Base-by-base conservation (phyloP, 1,140 invertebrate genomes). In the Drosophila bipectinata region DNA sequence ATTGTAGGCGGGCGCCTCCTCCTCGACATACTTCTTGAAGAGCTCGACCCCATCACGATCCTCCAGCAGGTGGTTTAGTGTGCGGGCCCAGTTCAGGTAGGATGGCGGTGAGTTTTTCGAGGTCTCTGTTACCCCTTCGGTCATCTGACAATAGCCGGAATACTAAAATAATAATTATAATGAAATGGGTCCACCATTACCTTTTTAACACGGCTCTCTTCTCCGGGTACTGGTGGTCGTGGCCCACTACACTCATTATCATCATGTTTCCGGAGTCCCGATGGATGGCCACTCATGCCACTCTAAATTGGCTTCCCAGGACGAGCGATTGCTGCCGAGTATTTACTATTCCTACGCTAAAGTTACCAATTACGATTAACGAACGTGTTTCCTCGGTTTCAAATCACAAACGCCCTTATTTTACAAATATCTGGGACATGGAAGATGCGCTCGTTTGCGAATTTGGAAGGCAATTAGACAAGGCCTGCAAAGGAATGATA, bases 31-130 rank as follows among this genome's bases (percentile, higher is more conserved):
- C 87, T 94, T 94, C 87, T 95, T 94, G 92, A 98, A 98, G 77
- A 98, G 93, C 52, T 95, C 94, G 60, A 97, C 95, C 48, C 97
- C 97, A 92, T 98, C 96, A 60, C 94, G 94, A 93, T 98, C 98
- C 91, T 95, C 94, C 66, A 98, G 93, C 69, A 98, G 93, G 82
- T 94, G 94, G 87, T 95, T 95, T 72, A 98, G 93, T 84, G 95
- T 96, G 78, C 95, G 94, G 21, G 97, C 96, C 97, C 97, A 98
- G 90, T 95, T 95, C 73, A 97, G 93, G 92, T 96, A 97, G 45
- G 95, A 93, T 59, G 96, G 96, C 67, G 96, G 94, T 79, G 95
- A 94, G 91, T 94, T 93, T 61, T 77, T 91, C 81, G 87, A 92
- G 92, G 92, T 93, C 91, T 91, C 92, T 69, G 79, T 79, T 66